Evolutionary conservation across 2,113 vertebrate species (phyloP).

Genomic region (Leiothrix lutea): DNA sequence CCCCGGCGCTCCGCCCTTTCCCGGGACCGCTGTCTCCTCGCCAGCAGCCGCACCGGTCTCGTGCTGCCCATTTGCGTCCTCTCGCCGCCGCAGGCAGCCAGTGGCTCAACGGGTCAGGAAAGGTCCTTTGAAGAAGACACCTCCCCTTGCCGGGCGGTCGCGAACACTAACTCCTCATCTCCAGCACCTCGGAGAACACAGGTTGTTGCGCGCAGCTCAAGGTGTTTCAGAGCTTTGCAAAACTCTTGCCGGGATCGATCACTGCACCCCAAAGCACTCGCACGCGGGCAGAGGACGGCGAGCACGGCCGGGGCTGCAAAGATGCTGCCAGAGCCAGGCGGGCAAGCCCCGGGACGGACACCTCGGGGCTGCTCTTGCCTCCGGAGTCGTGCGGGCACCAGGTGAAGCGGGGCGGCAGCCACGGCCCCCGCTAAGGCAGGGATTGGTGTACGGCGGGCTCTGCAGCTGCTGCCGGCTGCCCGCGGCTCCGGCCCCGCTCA

Average conservation of each 20-base stretch:
- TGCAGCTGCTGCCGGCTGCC: conserved; percentile 15
- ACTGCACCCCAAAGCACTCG: background rate
- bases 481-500: conserved; percentile 54
- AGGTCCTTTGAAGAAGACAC: background rate
- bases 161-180: background rate
- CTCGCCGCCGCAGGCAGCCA: background rate
- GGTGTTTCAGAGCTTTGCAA: background rate
- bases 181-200: conserved; percentile 1
- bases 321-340: background rate
- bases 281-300: background rate
- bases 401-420: background rate
- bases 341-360: background rate
- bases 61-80: conserved; percentile 28
- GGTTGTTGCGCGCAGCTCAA: background rate
- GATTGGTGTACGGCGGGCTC: background rate
- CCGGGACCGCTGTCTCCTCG: conserved; percentile 37
- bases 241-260: conserved; percentile 13
- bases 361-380: background rate
- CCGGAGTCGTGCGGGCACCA: background rate
- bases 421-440: background rate
- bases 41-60: background rate
- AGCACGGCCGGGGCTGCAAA: background rate
- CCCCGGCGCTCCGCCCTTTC: conserved; percentile 56
- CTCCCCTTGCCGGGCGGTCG: background rate
- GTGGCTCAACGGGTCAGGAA: background rate